Evolutionary conservation across 2,888 invertebrate genomes (phyloP).

Genomic region (Patella depressa): DNA sequence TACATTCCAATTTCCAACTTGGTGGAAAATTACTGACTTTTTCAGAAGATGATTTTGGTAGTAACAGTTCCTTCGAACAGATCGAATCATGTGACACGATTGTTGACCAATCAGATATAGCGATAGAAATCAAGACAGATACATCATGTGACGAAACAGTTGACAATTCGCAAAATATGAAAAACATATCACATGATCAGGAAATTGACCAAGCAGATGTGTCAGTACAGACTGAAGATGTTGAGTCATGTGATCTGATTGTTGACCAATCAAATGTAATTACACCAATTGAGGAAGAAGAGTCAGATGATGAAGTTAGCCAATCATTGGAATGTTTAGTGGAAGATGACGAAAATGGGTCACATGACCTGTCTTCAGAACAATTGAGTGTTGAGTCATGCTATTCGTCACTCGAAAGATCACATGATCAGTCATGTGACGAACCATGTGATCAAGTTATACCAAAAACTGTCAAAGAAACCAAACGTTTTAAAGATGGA

Average conservation of each 20-base stretch:
- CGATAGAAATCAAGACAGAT: no score
- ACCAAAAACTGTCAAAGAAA: not conserved
- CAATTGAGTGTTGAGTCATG: not conserved
- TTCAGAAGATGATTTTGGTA: not conserved
- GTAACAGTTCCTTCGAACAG: not conserved
- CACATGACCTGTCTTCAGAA: slow-evolving; percentile 5
- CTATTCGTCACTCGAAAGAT: no score
- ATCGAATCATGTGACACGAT: not conserved
- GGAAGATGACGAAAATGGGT: not conserved
- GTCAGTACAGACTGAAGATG: not conserved
- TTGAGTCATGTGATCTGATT: not conserved
- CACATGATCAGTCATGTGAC: no score
- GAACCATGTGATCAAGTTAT: slow-evolving; percentile 12
- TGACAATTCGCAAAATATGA: not conserved
- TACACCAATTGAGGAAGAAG: not conserved
- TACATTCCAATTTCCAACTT: not conserved
- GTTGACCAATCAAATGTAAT: not conserved
- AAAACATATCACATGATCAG: not conserved
- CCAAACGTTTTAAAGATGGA: slow-evolving; percentile 15
- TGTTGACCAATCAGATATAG: no score
- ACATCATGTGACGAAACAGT: no score
- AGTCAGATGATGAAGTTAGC: not conserved
- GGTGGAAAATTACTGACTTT: not conserved
- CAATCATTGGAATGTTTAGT: not conserved
- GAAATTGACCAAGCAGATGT: no score